Evolutionary conservation across 2,888 invertebrate genomes (phyloP).

Genomic region (Napeogenes sylphis): DNA sequence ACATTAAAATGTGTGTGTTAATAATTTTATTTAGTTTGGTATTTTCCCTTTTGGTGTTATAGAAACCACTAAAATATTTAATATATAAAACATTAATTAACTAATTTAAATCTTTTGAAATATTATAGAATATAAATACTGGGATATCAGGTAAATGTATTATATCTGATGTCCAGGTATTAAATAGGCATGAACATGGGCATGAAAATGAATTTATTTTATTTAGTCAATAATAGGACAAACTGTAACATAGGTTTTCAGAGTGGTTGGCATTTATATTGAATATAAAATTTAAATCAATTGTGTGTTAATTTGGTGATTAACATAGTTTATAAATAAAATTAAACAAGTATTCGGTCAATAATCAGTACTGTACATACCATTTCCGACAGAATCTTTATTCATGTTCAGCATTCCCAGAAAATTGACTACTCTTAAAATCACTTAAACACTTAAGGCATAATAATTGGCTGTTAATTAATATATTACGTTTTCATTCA

Average conservation of each 20-base stretch:
- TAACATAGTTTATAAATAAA: conserved; percentile 6
- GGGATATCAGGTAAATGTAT: background rate
- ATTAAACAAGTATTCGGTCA: conserved; percentile 13
- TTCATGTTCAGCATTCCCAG: conserved; percentile 71
- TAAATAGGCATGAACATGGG: too few relatives aligned
- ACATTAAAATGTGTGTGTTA: background rate
- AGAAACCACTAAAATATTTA: too few relatives aligned
- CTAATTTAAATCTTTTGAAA: too few relatives aligned
- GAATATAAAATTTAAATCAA: background rate
- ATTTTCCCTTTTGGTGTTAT: too few relatives aligned
- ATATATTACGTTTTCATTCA: conserved; percentile 38
- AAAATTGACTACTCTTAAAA: conserved; percentile 45
- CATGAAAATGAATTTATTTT: conserved; percentile 1
- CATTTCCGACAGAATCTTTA: conserved; percentile 66
- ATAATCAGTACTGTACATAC: conserved; percentile 47
- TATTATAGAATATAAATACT: background rate
- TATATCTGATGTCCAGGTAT: background rate
- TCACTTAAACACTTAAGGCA: conserved; percentile 66
- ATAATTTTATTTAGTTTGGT: background rate
- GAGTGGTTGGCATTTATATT: background rate
- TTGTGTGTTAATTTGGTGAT: background rate
- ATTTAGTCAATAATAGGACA: background rate
- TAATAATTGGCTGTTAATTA: conserved; percentile 61
- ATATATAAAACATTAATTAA: too few relatives aligned
- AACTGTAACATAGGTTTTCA: background rate